A percentile compares a stretch with the other conserved stretches of the same genome.
Evolutionary conservation across 2,888 invertebrate species (phyloP).

Genomic region (Ormyrus pomaceus): DNA sequence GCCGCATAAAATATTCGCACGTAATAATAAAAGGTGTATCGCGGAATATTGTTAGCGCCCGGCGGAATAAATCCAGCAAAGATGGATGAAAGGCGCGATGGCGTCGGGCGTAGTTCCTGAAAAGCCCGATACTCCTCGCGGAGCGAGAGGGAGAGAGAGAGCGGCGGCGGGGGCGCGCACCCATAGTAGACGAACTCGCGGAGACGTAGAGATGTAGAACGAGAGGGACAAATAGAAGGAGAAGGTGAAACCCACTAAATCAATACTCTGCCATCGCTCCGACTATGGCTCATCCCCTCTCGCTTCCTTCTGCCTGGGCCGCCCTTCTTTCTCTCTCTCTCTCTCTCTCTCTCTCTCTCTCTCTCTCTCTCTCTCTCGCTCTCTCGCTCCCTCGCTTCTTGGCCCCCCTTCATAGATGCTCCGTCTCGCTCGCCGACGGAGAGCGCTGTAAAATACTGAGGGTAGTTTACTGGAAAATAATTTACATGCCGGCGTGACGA

Average conservation of each 20-base stretch:
- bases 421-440: constrained; percentile 1
- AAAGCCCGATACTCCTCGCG: constrained; percentile 60
- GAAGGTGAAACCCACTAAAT: constrained; percentile 75
- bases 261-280: constrained; percentile 76
- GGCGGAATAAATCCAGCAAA: constrained; percentile 52
- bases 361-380: constrained; percentile 22
- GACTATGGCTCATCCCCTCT: constrained; percentile 69
- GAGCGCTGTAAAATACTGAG: constrained; percentile 24
- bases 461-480: constrained; percentile 28
- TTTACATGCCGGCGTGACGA: constrained; percentile 27
- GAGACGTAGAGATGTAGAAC: constrained; percentile 71
- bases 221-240: constrained; percentile 75
- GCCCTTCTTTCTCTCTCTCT: constrained; percentile 20
- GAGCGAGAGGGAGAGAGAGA: constrained; percentile 8
- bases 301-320: constrained; percentile 53
- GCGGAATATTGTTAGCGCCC: constrained; percentile 35
- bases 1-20: constrained; percentile 8
- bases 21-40: constrained; percentile 19
- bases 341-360: constrained; percentile 12
- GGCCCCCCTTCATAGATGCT: constrained; percentile 1
- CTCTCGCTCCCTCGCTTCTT: constrained; percentile 2
- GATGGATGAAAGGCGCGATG: constrained; percentile 58
- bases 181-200: constrained; percentile 55
- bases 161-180: constrained; percentile 27
- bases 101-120: constrained; percentile 59